Evolutionary conservation across 2,797 vertebrate genomes (phyloP).

Genomic region (Parotocinclus haroldoi): DNA sequence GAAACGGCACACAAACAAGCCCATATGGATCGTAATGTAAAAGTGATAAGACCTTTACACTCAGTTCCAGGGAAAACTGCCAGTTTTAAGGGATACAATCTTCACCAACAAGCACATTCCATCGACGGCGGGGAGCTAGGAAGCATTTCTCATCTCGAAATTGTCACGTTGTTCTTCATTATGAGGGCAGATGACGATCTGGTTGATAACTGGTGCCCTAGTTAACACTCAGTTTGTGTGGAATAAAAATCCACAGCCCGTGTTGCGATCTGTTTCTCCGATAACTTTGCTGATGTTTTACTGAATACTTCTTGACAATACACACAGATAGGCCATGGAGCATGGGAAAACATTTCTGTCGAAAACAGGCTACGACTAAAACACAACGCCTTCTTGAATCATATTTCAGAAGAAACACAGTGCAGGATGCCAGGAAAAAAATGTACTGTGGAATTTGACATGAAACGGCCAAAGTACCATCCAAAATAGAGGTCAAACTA

Average conservation of each 20-base stretch:
- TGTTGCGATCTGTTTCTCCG: slow-evolving; percentile 12
- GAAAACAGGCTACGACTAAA: not conserved
- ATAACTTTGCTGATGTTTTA: slow-evolving; percentile 30
- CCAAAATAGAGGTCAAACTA: too few relatives aligned
- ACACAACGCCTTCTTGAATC: too few relatives aligned
- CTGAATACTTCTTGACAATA: slow-evolving; percentile 33
- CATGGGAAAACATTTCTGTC: slow-evolving; percentile 40
- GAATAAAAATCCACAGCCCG: slow-evolving; percentile 4
- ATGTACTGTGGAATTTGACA: too few relatives aligned
- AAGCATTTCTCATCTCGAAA: slow-evolving; percentile 27
- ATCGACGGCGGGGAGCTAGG: not conserved
- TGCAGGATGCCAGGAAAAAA: too few relatives aligned
- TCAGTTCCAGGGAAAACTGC: slow-evolving; percentile 4
- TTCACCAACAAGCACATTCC: slow-evolving; percentile 27
- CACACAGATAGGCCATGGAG: slow-evolving; percentile 21
- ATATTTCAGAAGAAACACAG: too few relatives aligned
- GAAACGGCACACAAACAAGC: not conserved
- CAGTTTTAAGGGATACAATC: slow-evolving; percentile 7
- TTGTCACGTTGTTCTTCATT: slow-evolving; percentile 19
- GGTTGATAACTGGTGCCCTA: slow-evolving; percentile 26
- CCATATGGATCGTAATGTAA: slow-evolving; percentile 7
- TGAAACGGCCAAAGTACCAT: too few relatives aligned
- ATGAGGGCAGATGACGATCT: slow-evolving; percentile 20
- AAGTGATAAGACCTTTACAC: slow-evolving; percentile 9
- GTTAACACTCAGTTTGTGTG: too few relatives aligned